Evolutionary conservation across 1,140 invertebrate species (phyloP).

Genomic region (Heliothis subflexa): DNA sequence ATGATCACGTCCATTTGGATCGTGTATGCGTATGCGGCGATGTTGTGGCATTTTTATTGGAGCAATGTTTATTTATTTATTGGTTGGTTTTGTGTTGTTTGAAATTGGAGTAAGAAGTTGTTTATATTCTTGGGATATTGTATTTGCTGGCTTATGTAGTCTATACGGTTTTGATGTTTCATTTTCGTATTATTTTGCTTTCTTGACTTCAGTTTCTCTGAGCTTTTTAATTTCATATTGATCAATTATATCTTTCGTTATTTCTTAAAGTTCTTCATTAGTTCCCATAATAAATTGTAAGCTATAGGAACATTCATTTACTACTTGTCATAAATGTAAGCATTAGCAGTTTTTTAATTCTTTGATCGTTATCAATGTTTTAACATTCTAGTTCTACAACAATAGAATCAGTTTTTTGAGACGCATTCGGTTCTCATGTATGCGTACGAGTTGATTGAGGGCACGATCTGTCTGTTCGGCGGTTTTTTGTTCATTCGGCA

Average conservation of each 20-base stretch:
- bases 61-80: conserved; percentile 40
- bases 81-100: conserved; percentile 31
- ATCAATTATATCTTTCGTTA: neutral
- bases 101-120: conserved; percentile 37
- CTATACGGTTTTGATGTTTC: neutral
- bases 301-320: no score
- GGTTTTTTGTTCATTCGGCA: conserved; percentile 19
- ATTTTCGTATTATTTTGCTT: neutral
- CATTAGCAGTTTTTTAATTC: neutral
- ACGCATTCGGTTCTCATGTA: neutral
- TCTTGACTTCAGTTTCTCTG: neutral
- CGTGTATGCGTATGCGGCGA: conserved; percentile 36
- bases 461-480: conserved; percentile 11
- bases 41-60: conserved; percentile 40
- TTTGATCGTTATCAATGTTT: neutral
- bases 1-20: conserved; percentile 3
- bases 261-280: no score
- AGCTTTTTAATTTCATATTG: neutral
- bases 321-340: no score
- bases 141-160: conserved; percentile 28
- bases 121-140: conserved; percentile 22
- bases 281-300: no score
- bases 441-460: conserved; percentile 28
- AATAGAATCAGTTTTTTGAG: conserved; percentile 13
- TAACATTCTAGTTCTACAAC: neutral